Conservation (phyloP, 2,797 vertebrate genomes). For the Chaetodon trifasciatus region DNA sequence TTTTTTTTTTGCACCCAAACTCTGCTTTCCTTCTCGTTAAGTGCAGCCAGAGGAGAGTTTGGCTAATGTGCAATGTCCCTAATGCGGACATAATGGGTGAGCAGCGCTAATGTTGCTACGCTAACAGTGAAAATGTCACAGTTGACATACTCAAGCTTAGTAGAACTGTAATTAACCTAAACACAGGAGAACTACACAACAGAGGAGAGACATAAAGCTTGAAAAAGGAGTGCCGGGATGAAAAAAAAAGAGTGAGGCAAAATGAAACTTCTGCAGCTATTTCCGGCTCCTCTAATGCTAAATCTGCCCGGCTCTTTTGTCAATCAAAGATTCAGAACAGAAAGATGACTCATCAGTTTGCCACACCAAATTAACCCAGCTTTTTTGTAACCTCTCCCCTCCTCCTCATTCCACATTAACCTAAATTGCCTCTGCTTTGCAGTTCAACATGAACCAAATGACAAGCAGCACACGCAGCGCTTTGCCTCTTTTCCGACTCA, state of each 20-base stretch:
- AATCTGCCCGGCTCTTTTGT: conserved; percentile 57
- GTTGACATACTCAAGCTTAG: conserved; percentile 55
- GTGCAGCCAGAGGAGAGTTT: conserved; percentile 57
- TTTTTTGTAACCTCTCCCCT: conserved; percentile 46
- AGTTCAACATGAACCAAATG: conserved; percentile 72
- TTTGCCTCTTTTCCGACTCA: conserved; percentile 79
- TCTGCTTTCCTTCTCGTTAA: conserved; percentile 19
- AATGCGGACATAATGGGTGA: conserved; percentile 64
- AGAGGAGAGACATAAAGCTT: conserved; percentile 28
- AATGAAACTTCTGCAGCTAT: conserved; percentile 48
- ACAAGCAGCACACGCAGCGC: conserved; percentile 60
- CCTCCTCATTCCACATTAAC: conserved; percentile 71
- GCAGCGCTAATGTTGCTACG: conserved; percentile 56
- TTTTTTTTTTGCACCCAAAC: background rate
- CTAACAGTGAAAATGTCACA: conserved; percentile 71
- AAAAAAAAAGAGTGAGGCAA: conserved; percentile 41
- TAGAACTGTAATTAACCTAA: conserved; percentile 68
- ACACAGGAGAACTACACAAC: conserved; percentile 44
- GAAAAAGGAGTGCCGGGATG: conserved; percentile 19
- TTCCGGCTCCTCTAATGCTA: conserved; percentile 27
- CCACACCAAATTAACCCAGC: conserved; percentile 72
- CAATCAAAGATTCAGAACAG: conserved; percentile 63
- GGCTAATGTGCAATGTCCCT: conserved; percentile 58
- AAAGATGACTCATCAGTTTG: conserved; percentile 78
- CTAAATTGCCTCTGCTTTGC: conserved; percentile 75